Evolutionary conservation across 1,140 invertebrate species (phyloP).

Genomic region (Platyscapa corneri): DNA sequence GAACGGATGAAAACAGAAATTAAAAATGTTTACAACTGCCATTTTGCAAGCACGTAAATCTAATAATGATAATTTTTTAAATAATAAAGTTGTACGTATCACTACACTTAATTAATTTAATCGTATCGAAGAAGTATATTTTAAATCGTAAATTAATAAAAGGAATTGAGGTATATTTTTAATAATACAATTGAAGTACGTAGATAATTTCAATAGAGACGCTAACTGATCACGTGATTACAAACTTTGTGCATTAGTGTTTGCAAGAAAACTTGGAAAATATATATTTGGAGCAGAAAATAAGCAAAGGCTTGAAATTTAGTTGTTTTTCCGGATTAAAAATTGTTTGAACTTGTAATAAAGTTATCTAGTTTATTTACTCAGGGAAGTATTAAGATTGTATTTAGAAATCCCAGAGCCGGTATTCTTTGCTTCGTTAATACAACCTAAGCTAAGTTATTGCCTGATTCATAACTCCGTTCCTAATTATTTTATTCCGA

Average conservation of each 20-base stretch:
- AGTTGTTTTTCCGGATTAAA: background rate
- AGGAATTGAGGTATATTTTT: no score
- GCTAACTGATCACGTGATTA: background rate
- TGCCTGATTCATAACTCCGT: background rate
- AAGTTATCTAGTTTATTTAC: background rate
- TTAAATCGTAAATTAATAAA: no score
- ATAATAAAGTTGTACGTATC: no score
- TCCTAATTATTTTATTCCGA: background rate
- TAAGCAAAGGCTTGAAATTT: background rate
- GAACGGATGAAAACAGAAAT: no score
- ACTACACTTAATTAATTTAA: no score
- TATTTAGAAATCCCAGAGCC: background rate
- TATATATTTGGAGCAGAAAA: background rate
- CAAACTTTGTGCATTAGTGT: background rate
- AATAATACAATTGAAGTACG: no score
- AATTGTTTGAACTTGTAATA: background rate
- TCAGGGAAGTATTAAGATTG: background rate
- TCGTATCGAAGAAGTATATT: no score
- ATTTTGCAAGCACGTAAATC: no score
- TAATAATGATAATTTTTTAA: no score
- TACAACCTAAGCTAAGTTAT: background rate
- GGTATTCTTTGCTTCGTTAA: background rate
- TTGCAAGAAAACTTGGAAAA: background rate
- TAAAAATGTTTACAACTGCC: no score
- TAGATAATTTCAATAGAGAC: background rate